Evolutionary conservation across 2,113 vertebrate genomes (phyloP).

Genomic region (Calidris pygmaea): DNA sequence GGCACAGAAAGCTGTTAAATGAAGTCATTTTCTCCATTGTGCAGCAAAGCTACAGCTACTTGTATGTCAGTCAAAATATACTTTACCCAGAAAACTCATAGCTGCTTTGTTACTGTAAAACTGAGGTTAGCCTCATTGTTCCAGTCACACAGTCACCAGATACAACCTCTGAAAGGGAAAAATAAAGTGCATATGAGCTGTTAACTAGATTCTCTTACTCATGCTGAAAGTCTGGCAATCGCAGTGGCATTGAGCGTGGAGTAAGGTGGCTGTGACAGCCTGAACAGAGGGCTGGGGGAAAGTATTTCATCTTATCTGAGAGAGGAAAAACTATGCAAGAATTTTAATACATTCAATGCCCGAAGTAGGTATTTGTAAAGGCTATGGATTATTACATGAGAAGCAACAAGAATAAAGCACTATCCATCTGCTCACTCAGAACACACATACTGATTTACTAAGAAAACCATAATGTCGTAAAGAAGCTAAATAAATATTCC

Average conservation of each 20-base stretch:
- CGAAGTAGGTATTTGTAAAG: background rate
- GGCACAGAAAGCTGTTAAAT: slow-evolving; percentile 58
- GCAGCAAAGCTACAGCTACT: slow-evolving; percentile 43
- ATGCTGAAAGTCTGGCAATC: background rate
- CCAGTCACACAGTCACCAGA: slow-evolving; percentile 37
- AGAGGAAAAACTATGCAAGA: background rate
- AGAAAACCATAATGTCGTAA: background rate
- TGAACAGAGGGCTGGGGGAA: background rate
- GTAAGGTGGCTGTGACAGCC: background rate
- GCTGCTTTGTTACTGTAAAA: slow-evolving; percentile 37
- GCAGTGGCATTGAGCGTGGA: background rate
- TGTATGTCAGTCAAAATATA: slow-evolving; percentile 55
- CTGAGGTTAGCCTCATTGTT: slow-evolving; percentile 40
- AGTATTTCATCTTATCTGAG: background rate
- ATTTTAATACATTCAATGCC: background rate
- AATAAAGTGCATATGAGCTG: background rate
- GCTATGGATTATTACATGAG: background rate
- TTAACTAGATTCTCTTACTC: background rate
- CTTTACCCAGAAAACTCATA: slow-evolving; percentile 33
- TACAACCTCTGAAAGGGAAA: slow-evolving; percentile 23
- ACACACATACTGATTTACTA: background rate
- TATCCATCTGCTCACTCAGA: background rate
- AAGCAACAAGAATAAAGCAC: background rate
- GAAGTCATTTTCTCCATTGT: slow-evolving; percentile 62
- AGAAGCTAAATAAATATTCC: slow-evolving; percentile 36